phyloP scores from a whole-genome alignment of 2,888 invertebrate species.

The Siphonodentalium dalli region DNA sequence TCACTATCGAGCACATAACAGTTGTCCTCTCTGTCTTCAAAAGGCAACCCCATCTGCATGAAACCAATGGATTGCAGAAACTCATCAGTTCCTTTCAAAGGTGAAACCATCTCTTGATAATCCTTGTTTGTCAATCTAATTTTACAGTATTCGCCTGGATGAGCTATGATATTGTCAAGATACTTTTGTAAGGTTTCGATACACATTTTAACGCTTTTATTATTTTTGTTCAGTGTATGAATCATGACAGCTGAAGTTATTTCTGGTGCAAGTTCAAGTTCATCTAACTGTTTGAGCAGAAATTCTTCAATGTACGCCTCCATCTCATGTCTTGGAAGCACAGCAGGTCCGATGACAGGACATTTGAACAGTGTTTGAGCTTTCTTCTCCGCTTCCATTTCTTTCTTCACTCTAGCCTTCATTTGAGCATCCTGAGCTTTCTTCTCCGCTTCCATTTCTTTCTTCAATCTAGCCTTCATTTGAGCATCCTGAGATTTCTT shows the following conservation, averaged over 20 bases:
- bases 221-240: slow-evolving; percentile 82
- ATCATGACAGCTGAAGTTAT: slow-evolving; percentile 89
- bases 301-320: slow-evolving; percentile 82
- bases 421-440: slow-evolving; percentile 50
- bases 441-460: slow-evolving; percentile 79
- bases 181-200: slow-evolving; percentile 87
- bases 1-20: slow-evolving; percentile 65
- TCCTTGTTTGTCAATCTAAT: slow-evolving; percentile 85
- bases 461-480: slow-evolving; percentile 79
- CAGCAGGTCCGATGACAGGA: slow-evolving; percentile 66
- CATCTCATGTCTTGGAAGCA: slow-evolving; percentile 84
- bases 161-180: slow-evolving; percentile 85
- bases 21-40: slow-evolving; percentile 66
- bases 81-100: slow-evolving; percentile 81
- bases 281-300: slow-evolving; percentile 79
- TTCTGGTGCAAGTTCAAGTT: slow-evolving; percentile 83
- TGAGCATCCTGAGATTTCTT: slow-evolving; percentile 64
- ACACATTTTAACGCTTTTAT: slow-evolving; percentile 77
- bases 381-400: slow-evolving; percentile 30
- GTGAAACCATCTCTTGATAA: slow-evolving; percentile 81
- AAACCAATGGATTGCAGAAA: slow-evolving; percentile 87
- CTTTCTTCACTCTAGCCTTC: slow-evolving; percentile 28
- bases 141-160: slow-evolving; percentile 86
- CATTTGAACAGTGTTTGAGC: slow-evolving; percentile 71
- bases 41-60: slow-evolving; percentile 57